Percentiles rank a stretch among this genome's conserved stretches.
Conservation (phyloP, 2,888 invertebrate species). For the Autographa gamma region DNA sequence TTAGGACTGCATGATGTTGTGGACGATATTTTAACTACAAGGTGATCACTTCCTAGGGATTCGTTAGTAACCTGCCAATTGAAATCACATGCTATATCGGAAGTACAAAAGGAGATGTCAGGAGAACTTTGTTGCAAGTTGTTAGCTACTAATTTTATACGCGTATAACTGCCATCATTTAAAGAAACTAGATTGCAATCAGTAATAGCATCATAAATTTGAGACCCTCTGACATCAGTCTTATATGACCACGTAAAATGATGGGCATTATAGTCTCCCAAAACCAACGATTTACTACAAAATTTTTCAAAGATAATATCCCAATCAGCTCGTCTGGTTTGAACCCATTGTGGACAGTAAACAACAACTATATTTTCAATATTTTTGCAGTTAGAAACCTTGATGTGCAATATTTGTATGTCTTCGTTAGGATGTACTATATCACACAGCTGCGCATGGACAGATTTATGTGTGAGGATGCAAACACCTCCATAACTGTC, state of each 20-base stretch:
- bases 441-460: constrained; percentile 6
- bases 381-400: constrained; percentile 2
- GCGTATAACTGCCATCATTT: background rate
- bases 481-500: constrained; percentile 26
- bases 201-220: background rate
- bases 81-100: constrained; percentile 40
- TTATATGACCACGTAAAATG: constrained; percentile 7
- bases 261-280: constrained; percentile 3
- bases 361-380: constrained; percentile 6
- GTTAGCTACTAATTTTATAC: constrained; percentile 5
- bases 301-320: background rate
- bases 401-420: constrained; percentile 26
- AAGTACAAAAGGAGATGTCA: constrained; percentile 34
- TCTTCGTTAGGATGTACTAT: constrained; percentile 6
- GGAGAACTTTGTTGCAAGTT: constrained; percentile 38
- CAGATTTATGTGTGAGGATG: constrained; percentile 27
- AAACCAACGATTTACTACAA: background rate
- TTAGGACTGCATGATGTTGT: too few relatives aligned
- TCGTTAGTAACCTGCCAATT: constrained; percentile 40
- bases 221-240: constrained; percentile 8
- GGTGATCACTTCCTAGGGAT: constrained; percentile 43
- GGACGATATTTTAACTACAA: constrained; percentile 20
- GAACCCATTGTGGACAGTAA: constrained; percentile 5
- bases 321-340: background rate
- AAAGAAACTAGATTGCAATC: background rate